Conservation (phyloP, 2,113 vertebrate species). For the Chloropsis hardwickii region DNA sequence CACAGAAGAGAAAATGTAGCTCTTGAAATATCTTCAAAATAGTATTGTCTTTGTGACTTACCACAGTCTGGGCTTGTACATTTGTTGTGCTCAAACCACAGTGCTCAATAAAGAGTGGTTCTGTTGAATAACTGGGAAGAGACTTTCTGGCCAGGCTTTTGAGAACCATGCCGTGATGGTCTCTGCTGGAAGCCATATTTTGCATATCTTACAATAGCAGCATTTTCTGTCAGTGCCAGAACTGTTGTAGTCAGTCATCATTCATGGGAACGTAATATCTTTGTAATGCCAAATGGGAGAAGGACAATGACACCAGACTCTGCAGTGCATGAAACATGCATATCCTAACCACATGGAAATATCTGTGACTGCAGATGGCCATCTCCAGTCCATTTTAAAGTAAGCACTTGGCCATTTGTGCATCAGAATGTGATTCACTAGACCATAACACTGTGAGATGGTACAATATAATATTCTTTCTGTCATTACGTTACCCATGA, state of each 20-base stretch:
- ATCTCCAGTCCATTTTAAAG: slow-evolving; percentile 30
- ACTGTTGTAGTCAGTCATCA: slow-evolving; percentile 30
- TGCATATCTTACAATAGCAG: slow-evolving; percentile 53
- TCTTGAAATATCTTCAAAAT: neutral
- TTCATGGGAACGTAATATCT: slow-evolving; percentile 52
- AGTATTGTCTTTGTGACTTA: neutral
- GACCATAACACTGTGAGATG: neutral
- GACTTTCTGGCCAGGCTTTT: slow-evolving; percentile 4
- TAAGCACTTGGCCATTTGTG: neutral
- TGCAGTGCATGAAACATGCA: neutral
- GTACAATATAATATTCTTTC: neutral
- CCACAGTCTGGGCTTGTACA: neutral
- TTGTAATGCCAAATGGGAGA: slow-evolving; percentile 33
- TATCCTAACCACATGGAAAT: slow-evolving; percentile 25
- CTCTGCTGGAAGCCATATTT: slow-evolving; percentile 30
- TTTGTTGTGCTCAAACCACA: neutral
- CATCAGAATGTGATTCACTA: neutral
- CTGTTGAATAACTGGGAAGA: neutral
- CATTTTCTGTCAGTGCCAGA: slow-evolving; percentile 52
- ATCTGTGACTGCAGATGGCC: slow-evolving; percentile 43
- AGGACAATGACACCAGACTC: slow-evolving; percentile 41
- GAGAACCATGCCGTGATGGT: neutral
- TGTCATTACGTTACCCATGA: neutral
- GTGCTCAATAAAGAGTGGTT: neutral
- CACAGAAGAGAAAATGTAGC: neutral